phyloP scores from a whole-genome alignment of 2,797 vertebrate genomes.

The Tragelaphus oryx region DNA sequence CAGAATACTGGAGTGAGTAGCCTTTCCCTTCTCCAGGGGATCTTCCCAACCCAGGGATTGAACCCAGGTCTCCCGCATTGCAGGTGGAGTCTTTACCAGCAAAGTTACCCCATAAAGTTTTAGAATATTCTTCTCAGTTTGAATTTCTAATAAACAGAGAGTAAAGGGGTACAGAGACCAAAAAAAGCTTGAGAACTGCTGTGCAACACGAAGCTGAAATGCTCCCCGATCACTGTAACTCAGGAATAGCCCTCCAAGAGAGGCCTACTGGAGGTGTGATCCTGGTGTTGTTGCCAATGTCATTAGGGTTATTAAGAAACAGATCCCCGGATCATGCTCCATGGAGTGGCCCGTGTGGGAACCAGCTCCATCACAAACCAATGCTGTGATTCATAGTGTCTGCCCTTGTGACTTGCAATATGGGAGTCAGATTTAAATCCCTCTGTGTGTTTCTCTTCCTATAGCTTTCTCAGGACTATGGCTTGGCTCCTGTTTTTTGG shows the following conservation, averaged over 20 bases:
- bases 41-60: neutral
- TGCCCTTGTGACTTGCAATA: neutral
- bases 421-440: neutral
- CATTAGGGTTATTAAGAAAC: neutral
- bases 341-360: neutral
- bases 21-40: neutral
- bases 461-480: neutral
- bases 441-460: neutral
- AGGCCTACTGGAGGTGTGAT: neutral
- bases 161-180: neutral
- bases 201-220: neutral
- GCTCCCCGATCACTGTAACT: neutral
- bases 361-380: neutral
- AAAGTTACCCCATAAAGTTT: neutral
- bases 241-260: neutral
- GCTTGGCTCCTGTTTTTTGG: neutral
- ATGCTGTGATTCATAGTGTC: neutral
- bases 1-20: neutral
- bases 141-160: neutral
- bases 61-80: neutral
- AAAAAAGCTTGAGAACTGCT: neutral
- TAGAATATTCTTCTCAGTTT: neutral
- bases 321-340: neutral
- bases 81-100: neutral
- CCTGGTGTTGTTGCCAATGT: fast-evolving